Evolutionary conservation across 2,113 vertebrate genomes (phyloP).

Genomic region (Cheilinus undulatus): DNA sequence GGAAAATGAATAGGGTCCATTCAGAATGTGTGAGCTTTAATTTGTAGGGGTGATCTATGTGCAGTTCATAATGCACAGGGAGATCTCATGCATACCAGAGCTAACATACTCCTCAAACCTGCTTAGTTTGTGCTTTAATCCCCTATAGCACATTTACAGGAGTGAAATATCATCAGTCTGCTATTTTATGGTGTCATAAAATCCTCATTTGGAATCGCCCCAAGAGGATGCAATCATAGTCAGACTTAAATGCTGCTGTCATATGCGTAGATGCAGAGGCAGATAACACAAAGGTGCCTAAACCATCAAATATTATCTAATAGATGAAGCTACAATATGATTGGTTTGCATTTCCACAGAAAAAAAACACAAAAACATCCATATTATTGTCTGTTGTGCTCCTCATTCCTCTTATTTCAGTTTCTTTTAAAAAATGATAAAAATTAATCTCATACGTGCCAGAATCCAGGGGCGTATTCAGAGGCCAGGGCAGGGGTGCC

Average conservation of each 20-base stretch:
- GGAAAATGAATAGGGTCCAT: slow-evolving; percentile 37
- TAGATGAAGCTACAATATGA: neutral
- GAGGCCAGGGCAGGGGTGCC: too few species aligned
- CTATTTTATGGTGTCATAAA: slow-evolving; percentile 38
- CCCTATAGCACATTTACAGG: slow-evolving; percentile 3
- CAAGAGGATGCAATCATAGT: slow-evolving; percentile 20
- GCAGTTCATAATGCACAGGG: slow-evolving; percentile 8
- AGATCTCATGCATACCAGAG: slow-evolving; percentile 5
- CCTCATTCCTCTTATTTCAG: too few species aligned
- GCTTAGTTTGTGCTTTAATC: slow-evolving; percentile 35
- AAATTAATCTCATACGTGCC: too few species aligned
- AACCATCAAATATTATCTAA: slow-evolving; percentile 4
- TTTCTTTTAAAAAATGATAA: too few species aligned
- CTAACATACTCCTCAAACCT: slow-evolving; percentile 29
- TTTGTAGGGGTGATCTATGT: slow-evolving; percentile 38
- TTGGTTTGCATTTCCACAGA: too few species aligned
- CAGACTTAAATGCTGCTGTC: neutral
- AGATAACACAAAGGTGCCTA: neutral
- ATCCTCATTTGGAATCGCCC: slow-evolving; percentile 32
- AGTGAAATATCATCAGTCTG: slow-evolving; percentile 30
- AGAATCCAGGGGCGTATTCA: too few species aligned
- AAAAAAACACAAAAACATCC: neutral
- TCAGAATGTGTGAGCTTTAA: slow-evolving; percentile 31
- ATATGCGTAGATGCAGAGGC: neutral
- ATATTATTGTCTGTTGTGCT: too few species aligned